These are phyloP conservation scores for Xestia ashworthii DNA, from an alignment of 2,888 invertebrate genomes.

Conservation along the genomic window DNA sequence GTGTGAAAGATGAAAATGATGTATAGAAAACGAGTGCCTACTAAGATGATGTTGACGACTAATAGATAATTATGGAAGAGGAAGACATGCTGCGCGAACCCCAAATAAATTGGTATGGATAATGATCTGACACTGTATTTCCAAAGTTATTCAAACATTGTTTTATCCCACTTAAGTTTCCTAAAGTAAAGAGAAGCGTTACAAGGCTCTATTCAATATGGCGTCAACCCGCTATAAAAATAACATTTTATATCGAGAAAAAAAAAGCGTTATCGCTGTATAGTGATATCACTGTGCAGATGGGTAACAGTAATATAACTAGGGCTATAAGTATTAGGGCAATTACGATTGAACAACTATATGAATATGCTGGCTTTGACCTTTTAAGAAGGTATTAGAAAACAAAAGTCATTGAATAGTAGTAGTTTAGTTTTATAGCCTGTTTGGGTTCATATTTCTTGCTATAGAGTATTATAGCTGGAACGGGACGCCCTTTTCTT, in stretches of 20 bases:
- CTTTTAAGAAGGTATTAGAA: not conserved
- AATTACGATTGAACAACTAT: not conserved
- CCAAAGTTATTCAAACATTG: conserved; percentile 20
- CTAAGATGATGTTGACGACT: not conserved
- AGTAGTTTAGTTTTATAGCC: not conserved
- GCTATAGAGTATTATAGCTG: too few species aligned
- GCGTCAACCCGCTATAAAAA: conserved; percentile 65
- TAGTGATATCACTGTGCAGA: conserved; percentile 33
- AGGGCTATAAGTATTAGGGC: not conserved
- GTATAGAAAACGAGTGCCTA: not conserved
- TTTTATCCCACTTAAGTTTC: conserved; percentile 39
- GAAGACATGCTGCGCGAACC: not conserved
- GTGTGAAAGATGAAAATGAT: too few species aligned
- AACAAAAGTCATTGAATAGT: not conserved
- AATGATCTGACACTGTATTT: conserved; percentile 1
- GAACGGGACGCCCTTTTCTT: not conserved
- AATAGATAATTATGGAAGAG: not conserved
- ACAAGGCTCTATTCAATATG: conserved; percentile 61
- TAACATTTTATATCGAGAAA: conserved; percentile 64
- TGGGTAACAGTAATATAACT: conserved; percentile 38
- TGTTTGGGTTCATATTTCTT: not conserved
- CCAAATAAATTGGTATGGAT: not conserved
- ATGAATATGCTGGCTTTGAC: not conserved
- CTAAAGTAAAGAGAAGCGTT: conserved; percentile 54
- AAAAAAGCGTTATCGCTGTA: conserved; percentile 58